Base-by-base conservation (phyloP, 2,797 vertebrate genomes). In the Eulemur rubriventer region DNA sequence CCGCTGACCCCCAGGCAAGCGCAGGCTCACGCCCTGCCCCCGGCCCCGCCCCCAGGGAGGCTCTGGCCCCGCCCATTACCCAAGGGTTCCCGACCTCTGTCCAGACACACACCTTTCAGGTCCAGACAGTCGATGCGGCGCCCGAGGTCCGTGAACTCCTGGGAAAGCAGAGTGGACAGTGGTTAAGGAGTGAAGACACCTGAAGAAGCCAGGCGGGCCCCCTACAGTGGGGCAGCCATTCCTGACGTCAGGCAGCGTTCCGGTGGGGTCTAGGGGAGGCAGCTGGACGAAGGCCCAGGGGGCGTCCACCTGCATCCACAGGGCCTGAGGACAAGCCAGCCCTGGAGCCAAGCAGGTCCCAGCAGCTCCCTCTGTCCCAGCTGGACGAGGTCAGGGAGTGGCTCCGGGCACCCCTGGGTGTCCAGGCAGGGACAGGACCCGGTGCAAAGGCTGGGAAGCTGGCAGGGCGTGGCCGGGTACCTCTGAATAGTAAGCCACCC, bases 71-170 rank as follows among this genome's bases (percentile, higher is more conserved):
- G 33, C 43, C 73, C 33, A 7, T 16, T 2, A 33, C 65, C 41
- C 30, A 16, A 7, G n/a, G 26, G 28, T 4, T 9, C 65, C 65
- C 1, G 0, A 38, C 18, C 69, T 18, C 48, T 9, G 12, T 20
- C 79, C 52, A 48, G 28, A 95, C 52, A 50, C 99, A 97, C 94
- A 99, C 99, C 99, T 99, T 99, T 99, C 14, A 99, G 99, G 98
- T 99, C 99, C 93, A 99, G 98, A 98, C 99, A 99, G 96, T 99
- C 99, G 55, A 99, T 99, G 98, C 99, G 99, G 97, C 99, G 99
- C 33, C 99, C 99, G 79, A 99, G 98, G 92, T 99, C 99, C 78
- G 99, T 99, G 93, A 99, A 98, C 93, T 99, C 99, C 99, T 99
- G 95, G 43, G 96, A 98, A 94, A 96, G 89, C 96, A 97, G 83